Base-by-base conservation (phyloP, 2,113 vertebrate species). In the Cavia aperea region DNA sequence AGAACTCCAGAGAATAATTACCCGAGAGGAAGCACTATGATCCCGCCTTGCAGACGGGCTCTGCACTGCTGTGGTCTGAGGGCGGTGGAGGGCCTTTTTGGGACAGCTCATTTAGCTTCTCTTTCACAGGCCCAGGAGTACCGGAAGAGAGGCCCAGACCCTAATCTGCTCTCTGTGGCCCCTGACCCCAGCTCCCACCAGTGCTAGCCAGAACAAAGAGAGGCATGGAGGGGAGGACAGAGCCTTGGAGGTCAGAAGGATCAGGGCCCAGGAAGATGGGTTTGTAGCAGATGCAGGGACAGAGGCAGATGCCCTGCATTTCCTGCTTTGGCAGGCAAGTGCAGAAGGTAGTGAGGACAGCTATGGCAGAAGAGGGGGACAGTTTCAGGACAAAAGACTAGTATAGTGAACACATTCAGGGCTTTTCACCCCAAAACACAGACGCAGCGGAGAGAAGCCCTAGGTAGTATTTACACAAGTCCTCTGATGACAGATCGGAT, bases 401-500 rank as follows among this genome's bases (percentile, higher is more conserved):
- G 62, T 12, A 12, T 60, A 23, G 49, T 31, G 83, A 86, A 66
- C 72, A 66, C 5, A 8, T 36, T 1, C n/a, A 77, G 62, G 75
- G 51, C 81, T 93, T 58, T 65, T 81, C 36, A 63, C 11, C 5
- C 70, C 86, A 81, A 63, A 58, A 88, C 81, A 91, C n/a, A 68
- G 0, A 46, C n/a, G 63, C 63, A 54, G 60, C 81, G 75, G 75
- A 82, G 81, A 77, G 88, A 94, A 95, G 79, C 93, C 56, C 90
- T 82, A 72, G 84, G 75, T 93, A 66, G 86, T 73, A 93, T 94
- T 86, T 94, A 72, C 49, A 31, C 72, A 86, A 94, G 39, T 81
- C 91, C 88, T 96, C 81, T 90, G 94, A 81, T 91, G 92, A 95
- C 73, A 95, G 94, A 82, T 93, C 60, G 92, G 92, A 94, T 81